phyloP scores from a whole-genome alignment of 2,888 invertebrate species.

The Phorcus lineatus region DNA sequence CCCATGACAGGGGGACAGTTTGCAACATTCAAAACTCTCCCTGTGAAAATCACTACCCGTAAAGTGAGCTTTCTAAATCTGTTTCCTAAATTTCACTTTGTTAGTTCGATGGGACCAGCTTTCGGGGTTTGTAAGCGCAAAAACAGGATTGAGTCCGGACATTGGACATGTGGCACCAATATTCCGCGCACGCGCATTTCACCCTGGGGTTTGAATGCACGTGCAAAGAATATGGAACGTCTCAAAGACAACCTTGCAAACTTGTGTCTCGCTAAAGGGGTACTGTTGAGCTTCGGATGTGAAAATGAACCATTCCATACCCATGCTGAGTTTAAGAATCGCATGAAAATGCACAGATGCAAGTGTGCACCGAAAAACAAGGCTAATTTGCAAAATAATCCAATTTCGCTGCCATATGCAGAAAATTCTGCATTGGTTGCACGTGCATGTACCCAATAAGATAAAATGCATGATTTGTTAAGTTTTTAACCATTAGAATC shows the following conservation, averaged over 20 bases:
- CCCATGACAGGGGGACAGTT: neutral
- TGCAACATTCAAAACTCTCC: neutral
- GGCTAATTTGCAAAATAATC: too few species aligned
- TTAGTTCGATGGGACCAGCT: neutral
- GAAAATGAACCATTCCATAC: too few species aligned
- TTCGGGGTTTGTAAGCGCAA: too few species aligned
- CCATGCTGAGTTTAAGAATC: too few species aligned
- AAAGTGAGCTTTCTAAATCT: neutral
- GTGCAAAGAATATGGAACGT: slow-evolving; percentile 14
- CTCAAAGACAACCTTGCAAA: neutral
- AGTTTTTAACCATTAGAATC: too few species aligned
- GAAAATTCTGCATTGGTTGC: too few species aligned
- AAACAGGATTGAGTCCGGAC: neutral
- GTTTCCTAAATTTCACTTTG: neutral
- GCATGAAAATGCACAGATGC: too few species aligned
- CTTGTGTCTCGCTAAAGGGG: neutral
- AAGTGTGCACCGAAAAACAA: too few species aligned
- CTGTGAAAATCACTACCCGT: neutral
- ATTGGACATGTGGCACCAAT: neutral
- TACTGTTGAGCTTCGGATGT: too few species aligned
- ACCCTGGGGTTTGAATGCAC: neutral
- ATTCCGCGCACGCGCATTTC: neutral
- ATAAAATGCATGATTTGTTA: too few species aligned
- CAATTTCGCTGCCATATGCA: too few species aligned
- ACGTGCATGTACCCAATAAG: too few species aligned